Conservation (phyloP, 2,113 vertebrate species). For the Lophius piscatorius region DNA sequence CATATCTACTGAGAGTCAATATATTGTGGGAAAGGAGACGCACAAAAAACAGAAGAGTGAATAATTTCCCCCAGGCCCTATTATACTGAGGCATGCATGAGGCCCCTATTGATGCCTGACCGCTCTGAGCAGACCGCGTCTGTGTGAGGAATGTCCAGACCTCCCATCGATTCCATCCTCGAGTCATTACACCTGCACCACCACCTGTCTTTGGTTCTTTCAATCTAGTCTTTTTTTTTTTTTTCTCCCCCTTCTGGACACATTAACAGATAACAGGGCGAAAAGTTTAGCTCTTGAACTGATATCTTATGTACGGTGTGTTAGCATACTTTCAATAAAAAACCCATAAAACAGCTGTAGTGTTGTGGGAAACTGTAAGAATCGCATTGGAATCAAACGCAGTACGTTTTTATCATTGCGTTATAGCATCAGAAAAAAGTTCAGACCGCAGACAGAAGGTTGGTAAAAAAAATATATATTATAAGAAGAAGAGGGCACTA, state of each 20-base stretch:
- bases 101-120: constrained; percentile 56
- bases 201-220: constrained; percentile 30
- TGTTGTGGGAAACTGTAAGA: too few species aligned
- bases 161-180: constrained; percentile 39
- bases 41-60: constrained; percentile 39
- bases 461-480: too few species aligned
- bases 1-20: constrained; percentile 34
- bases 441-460: too few species aligned
- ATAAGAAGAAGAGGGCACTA: too few species aligned
- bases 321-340: too few species aligned
- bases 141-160: constrained; percentile 46
- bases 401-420: too few species aligned
- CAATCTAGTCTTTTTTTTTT: constrained; percentile 3
- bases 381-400: too few species aligned
- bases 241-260: too few species aligned
- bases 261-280: background rate
- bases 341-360: too few species aligned
- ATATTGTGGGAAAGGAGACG: constrained; percentile 45
- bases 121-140: constrained; percentile 29
- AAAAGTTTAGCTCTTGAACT: background rate
- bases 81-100: constrained; percentile 48
- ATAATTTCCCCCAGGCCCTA: constrained; percentile 55
- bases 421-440: too few species aligned
- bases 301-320: background rate
- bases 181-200: constrained; percentile 34